Base-by-base conservation (phyloP, 2,888 invertebrate species). In the Eumerus sabulonum region DNA sequence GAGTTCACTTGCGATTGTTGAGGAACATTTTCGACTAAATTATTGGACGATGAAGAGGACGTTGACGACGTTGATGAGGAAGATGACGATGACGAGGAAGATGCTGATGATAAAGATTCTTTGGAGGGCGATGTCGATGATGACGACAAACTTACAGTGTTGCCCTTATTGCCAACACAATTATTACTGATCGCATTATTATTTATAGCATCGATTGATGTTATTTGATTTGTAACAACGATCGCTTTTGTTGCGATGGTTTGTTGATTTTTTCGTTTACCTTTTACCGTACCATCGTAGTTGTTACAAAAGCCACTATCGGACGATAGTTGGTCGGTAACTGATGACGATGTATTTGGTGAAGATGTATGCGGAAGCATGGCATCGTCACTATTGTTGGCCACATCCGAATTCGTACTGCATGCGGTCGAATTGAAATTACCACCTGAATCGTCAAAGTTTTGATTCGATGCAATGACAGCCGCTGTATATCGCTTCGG, bases 381-480 rank as follows among this genome's bases (percentile, higher is more conserved):
- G 13, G 84, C 83, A 60, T 81, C 87, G 64, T 86, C 86, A 62
- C 42, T 82, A 72, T 62, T 81, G 17, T 76, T 79, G 18, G 71
- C 64, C 76, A 85, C 82, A n/a, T 85, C 85, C 2, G 85, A 83
- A 9, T 48, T 67, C n/a, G 50, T 72, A 54, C 82, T 82, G n/a
- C 71, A 73, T 0, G 57, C 56, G 9, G 82, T 82, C 5, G 56
- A 72, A 56, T 82, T 83, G 14, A 82, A 83, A 76, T 82, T 72
- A 5, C 85, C 79, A 13, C 85, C 86, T 0, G 87, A 87, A 76
- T 87, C 87, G 70, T 87, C 87, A 0, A 86, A 84, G 62, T 72
- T 82, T 44, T 73, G 9, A 57, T 71, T 44, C 3, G 68, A 63
- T 42, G 64, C 57, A 16, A 66, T 63, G 16, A 72, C 27, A 72